These are phyloP conservation scores for Aromia moschata DNA, from an alignment of 2,888 invertebrate species.

Conservation along the genomic window DNA sequence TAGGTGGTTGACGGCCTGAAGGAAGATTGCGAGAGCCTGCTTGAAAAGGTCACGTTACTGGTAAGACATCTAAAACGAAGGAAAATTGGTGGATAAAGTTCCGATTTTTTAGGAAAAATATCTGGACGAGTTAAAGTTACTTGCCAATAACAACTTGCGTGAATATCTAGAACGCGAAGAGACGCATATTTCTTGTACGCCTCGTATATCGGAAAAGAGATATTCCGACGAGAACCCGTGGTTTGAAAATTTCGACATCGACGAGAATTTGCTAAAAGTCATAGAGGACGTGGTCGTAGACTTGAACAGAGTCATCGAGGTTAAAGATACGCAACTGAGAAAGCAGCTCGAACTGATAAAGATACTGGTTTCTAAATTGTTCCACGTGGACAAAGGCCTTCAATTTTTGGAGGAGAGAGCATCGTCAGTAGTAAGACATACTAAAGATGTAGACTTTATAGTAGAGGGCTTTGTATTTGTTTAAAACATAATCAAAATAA, in stretches of 20 bases:
- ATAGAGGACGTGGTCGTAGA: constrained; percentile 33
- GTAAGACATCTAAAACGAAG: constrained; percentile 5
- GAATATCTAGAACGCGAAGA: no score
- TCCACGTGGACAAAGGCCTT: constrained; percentile 37
- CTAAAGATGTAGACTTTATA: no score
- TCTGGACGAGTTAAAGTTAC: no score
- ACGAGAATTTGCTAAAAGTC: constrained; percentile 27
- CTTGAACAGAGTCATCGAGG: constrained; percentile 35
- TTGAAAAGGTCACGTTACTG: constrained; percentile 4
- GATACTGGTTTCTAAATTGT: constrained; percentile 41
- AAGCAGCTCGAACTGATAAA: constrained; percentile 45
- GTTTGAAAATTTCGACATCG: neutral
- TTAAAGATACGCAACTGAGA: constrained; percentile 42
- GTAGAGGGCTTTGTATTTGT: no score
- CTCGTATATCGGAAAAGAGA: no score
- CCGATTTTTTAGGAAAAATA: no score
- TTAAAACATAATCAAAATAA: no score
- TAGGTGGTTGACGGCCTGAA: constrained; percentile 23
- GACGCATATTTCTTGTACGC: no score
- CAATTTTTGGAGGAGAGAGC: constrained; percentile 39
- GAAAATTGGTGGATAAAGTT: no score
- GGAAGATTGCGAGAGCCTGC: constrained; percentile 10
- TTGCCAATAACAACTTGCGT: no score
- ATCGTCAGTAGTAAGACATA: constrained; percentile 40
- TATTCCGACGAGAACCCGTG: no score